Evolutionary conservation across 2,888 invertebrate genomes (phyloP).

Genomic region (Meandrusa payeni): DNA sequence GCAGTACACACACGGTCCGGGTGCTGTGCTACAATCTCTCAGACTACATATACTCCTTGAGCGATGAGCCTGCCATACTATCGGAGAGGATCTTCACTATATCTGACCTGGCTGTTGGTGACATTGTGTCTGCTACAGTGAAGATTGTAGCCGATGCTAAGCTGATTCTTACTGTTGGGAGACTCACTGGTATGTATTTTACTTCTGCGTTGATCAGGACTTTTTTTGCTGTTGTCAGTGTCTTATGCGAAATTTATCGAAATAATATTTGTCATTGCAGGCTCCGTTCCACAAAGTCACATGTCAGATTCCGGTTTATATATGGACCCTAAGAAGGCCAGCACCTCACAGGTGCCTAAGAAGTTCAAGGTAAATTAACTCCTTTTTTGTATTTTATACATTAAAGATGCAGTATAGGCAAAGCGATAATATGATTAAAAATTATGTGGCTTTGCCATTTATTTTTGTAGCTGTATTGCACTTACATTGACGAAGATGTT

Average conservation of each 20-base stretch:
- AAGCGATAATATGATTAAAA: too few relatives aligned
- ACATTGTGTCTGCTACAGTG: constrained; percentile 77
- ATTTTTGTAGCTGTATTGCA: too few relatives aligned
- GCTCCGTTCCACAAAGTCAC: constrained; percentile 81
- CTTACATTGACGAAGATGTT: too few relatives aligned
- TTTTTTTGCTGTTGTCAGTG: too few relatives aligned
- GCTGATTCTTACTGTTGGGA: constrained; percentile 70
- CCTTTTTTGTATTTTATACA: too few relatives aligned
- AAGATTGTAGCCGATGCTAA: constrained; percentile 67
- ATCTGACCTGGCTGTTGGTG: constrained; percentile 74
- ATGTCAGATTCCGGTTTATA: constrained; percentile 72
- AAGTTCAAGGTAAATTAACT: constrained; percentile 78
- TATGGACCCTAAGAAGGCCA: constrained; percentile 54
- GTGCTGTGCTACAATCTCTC: constrained; percentile 84
- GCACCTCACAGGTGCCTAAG: constrained; percentile 62
- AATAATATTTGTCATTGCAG: constrained; percentile 38
- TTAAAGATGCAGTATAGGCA: too few relatives aligned
- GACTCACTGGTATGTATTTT: constrained; percentile 58
- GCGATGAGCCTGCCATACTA: constrained; percentile 81
- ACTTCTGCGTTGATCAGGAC: background rate
- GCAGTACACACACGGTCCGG: constrained; percentile 76
- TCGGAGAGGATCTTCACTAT: constrained; percentile 78
- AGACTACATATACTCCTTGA: constrained; percentile 84
- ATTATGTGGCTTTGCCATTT: too few relatives aligned
- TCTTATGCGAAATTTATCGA: too few relatives aligned